These are phyloP conservation scores for Lampropteryx suffumata DNA, from an alignment of 2,888 invertebrate species.

Conservation along the genomic window DNA sequence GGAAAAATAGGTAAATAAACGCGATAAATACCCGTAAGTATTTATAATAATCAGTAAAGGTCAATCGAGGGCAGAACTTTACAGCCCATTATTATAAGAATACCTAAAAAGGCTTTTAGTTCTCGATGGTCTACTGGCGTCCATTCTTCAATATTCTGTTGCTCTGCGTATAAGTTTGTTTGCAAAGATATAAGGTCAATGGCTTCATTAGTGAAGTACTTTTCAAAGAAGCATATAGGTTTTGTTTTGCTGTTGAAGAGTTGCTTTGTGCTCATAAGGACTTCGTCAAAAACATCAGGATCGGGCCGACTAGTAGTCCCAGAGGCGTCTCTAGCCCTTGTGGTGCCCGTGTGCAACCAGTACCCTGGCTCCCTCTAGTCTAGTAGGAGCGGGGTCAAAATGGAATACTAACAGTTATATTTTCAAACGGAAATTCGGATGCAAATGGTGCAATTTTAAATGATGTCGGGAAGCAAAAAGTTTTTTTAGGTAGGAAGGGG, in stretches of 20 bases:
- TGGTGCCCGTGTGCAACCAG: too few relatives aligned
- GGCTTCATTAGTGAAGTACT: slow-evolving; percentile 19
- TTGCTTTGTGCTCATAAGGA: slow-evolving; percentile 14
- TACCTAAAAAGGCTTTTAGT: slow-evolving; percentile 35
- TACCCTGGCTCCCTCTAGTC: too few relatives aligned
- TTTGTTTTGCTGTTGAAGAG: slow-evolving; percentile 22
- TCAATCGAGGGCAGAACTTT: slow-evolving; percentile 31
- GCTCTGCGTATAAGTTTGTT: slow-evolving; percentile 11
- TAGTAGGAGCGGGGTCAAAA: too few relatives aligned
- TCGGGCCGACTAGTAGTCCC: slow-evolving; percentile 3
- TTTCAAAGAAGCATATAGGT: slow-evolving; percentile 19
- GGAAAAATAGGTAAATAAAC: too few relatives aligned
- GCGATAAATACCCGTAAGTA: too few relatives aligned
- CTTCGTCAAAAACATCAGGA: slow-evolving; percentile 8
- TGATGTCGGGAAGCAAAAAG: too few relatives aligned
- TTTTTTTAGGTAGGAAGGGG: too few relatives aligned
- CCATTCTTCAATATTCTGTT: background rate
- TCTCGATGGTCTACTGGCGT: slow-evolving; percentile 16
- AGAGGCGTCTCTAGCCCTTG: too few relatives aligned
- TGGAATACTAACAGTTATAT: too few relatives aligned
- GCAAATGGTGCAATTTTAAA: too few relatives aligned
- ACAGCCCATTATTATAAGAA: slow-evolving; percentile 34
- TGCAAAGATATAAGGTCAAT: slow-evolving; percentile 19
- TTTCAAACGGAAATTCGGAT: too few relatives aligned
- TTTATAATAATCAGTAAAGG: too few relatives aligned